phyloP scores from a whole-genome alignment of 2,113 vertebrate species.

The Dendrocopos noguchii region DNA sequence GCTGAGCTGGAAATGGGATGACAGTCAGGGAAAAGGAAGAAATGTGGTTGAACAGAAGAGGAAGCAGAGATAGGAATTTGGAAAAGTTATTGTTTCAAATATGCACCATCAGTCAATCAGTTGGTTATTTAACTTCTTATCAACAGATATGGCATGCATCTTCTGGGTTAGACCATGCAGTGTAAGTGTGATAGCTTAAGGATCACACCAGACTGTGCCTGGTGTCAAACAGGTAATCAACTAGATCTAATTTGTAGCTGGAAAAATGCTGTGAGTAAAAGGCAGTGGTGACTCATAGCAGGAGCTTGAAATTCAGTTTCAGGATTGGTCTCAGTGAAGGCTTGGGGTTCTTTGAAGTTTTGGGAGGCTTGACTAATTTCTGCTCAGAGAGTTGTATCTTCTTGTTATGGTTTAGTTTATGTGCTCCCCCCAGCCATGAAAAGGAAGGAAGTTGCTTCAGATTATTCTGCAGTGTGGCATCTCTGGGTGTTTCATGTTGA shows the following conservation, averaged over 20 bases:
- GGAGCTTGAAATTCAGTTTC: neutral
- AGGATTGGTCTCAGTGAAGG: rapidly evolving
- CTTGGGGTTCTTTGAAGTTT: neutral
- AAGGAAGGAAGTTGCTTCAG: neutral
- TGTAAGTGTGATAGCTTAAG: neutral
- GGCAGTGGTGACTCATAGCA: neutral
- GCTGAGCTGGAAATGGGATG: neutral
- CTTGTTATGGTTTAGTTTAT: neutral
- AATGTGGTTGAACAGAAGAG: neutral
- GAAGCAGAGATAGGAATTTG: neutral
- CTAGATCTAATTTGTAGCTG: neutral
- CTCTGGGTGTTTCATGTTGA: neutral
- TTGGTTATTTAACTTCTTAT: neutral
- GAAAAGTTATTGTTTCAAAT: neutral
- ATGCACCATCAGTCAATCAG: neutral
- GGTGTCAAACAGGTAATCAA: neutral
- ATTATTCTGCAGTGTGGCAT: neutral
- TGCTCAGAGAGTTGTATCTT: neutral
- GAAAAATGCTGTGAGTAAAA: neutral
- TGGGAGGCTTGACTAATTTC: neutral
- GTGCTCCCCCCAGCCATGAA: neutral
- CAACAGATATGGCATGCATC: neutral
- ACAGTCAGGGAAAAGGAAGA: neutral
- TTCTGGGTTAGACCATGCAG: neutral
- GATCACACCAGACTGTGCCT: neutral